Conservation (phyloP, 1,140 invertebrate species). For the Metaphire vulgaris region DNA sequence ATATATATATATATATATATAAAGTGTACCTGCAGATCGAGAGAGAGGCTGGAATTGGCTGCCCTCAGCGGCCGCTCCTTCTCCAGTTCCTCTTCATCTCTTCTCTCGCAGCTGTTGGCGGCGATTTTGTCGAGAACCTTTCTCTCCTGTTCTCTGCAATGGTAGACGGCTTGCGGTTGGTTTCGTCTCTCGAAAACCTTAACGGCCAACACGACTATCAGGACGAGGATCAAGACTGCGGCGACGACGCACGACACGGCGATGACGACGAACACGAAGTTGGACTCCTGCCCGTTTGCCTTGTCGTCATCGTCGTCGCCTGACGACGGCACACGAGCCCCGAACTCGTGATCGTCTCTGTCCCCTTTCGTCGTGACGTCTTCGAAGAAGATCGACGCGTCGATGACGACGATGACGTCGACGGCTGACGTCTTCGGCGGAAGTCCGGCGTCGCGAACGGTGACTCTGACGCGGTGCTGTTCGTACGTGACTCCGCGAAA, state of each 20-base stretch:
- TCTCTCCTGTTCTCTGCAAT: slow-evolving; percentile 15
- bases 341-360: not conserved
- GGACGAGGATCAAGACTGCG: not conserved
- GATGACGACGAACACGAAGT: not conserved
- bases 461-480: not conserved
- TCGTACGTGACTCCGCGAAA: not conserved
- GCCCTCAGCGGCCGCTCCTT: too few relatives aligned
- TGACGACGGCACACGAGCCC: not conserved
- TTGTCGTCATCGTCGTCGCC: not conserved
- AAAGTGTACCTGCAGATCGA: too few relatives aligned
- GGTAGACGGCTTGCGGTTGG: not conserved
- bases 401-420: not conserved
- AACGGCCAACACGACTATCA: not conserved
- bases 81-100: not conserved
- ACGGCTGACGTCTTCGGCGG: slow-evolving; percentile 4
- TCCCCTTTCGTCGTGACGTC: not conserved
- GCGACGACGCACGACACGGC: not conserved
- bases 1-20: too few relatives aligned
- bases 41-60: too few relatives aligned
- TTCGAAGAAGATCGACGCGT: not conserved
- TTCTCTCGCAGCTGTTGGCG: not conserved
- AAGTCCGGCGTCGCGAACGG: slow-evolving; percentile 6
- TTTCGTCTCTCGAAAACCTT: not conserved
- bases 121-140: slow-evolving; percentile 13
- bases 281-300: not conserved